Conservation (phyloP, 2,797 vertebrate genomes). For the Trachurus trachurus region DNA sequence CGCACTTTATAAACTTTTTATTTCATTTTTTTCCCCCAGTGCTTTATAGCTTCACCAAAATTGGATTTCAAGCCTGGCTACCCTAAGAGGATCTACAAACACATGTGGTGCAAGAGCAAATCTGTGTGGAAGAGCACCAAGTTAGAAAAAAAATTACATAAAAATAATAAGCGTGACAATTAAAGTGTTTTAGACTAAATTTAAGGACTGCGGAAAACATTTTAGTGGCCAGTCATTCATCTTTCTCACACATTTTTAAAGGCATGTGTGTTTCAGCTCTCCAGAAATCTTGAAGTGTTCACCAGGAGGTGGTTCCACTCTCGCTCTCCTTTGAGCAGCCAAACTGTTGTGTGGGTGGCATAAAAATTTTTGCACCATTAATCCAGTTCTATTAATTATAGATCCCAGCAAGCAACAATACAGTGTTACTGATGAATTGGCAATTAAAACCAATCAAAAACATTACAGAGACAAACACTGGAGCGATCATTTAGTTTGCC, state of each 20-base stretch:
- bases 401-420: constrained; percentile 37
- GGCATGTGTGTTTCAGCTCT: constrained; percentile 52
- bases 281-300: constrained; percentile 43
- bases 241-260: constrained; percentile 64
- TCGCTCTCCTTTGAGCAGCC: constrained; percentile 36
- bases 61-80: constrained; percentile 83
- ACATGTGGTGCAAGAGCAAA: constrained; percentile 73
- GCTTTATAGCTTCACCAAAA: constrained; percentile 79
- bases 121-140: constrained; percentile 60
- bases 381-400: constrained; percentile 66
- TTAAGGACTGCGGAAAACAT: constrained; percentile 57
- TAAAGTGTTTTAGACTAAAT: constrained; percentile 75
- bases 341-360: constrained; percentile 48
- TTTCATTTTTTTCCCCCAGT: constrained; percentile 34
- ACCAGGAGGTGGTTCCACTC: constrained; percentile 45
- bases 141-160: constrained; percentile 27
- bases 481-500: neutral
- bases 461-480: constrained; percentile 11
- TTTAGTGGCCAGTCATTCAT: constrained; percentile 65
- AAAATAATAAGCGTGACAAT: constrained; percentile 57
- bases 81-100: constrained; percentile 79
- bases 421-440: constrained; percentile 12
- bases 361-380: constrained; percentile 53
- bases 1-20: constrained; percentile 65
- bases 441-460: constrained; percentile 21